Base-by-base conservation (phyloP, 1,140 invertebrate genomes). In the Asobara japonica region DNA sequence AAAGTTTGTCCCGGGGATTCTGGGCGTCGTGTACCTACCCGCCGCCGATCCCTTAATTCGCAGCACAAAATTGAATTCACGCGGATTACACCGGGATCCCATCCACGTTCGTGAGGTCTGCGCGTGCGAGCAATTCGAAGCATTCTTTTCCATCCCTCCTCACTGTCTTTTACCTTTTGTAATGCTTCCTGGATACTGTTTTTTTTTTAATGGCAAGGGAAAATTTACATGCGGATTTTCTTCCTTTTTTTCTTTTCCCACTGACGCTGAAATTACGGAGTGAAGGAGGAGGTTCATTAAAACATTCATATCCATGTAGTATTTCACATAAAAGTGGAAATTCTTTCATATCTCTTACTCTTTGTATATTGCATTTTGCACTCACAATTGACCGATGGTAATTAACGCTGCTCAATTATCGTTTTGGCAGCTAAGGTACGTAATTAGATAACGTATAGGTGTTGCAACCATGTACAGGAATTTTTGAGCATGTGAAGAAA, bases 41-140 rank as follows among this genome's bases (percentile, higher is more conserved):
- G 31, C 36, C 30, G 18, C 33, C 56, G 51, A 72, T 66, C 64
- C 65, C 64, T 72, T 72, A 72, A 72, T 66, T 72, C 56, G 33
- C 30, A 66, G 41, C 62, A 41, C 71, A 38, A 72, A 62, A 66
- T 72, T 72, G 62, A 72, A 72, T 72, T 72, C 61, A 31, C 45
- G 60, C 62, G 36, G 51, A 70, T 70, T 70, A 61, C 65, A 67
- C 29, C 36, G 6, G 16, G 45, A 48, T 45, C 65, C 31, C 65
- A 27, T 41, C 64, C 64, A 65, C 20, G 64, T 64, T 64, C 36
- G 31, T 66, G 31, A 20, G 22, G 7, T 20, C 10, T n/a, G 31
- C 51, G 51, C 51, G 51, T 56, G 51, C 51, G 51, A 27, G 51
- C 51, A 56, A 56, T 56, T 56, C 51, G 22, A 56, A 56, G 51